A percentile compares a stretch with the other conserved stretches of the same genome.
These are phyloP conservation scores for Andrena bicolor DNA, from an alignment of 2,888 invertebrate genomes.

Conservation along the genomic window DNA sequence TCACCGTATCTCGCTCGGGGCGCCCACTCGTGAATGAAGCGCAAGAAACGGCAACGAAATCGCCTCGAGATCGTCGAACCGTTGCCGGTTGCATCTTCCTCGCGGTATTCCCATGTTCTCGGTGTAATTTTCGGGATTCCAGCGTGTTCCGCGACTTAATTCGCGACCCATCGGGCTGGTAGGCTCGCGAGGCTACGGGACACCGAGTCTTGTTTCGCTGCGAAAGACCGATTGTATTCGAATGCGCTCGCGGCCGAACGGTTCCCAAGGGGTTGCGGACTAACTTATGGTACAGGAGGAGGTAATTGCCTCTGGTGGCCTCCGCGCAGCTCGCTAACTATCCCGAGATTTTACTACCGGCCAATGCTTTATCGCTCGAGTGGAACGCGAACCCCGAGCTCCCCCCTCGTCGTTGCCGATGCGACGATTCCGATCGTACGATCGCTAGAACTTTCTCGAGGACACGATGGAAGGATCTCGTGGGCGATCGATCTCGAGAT, in stretches of 20 bases:
- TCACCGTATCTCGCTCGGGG: conserved; percentile 76
- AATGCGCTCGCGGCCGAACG: not conserved
- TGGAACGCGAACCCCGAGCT: too few relatives aligned
- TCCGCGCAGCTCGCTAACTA: conserved; percentile 1
- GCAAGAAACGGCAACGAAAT: conserved; percentile 65
- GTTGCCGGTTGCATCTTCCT: conserved; percentile 40
- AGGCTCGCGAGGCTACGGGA: not conserved
- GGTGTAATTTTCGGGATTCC: conserved; percentile 43
- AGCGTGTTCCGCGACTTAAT: conserved; percentile 20
- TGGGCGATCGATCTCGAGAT: conserved; percentile 33
- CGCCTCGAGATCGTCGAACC: conserved; percentile 62
- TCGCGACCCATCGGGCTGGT: conserved; percentile 1
- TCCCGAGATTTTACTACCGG: conserved; percentile 12
- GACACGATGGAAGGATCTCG: conserved; percentile 2
- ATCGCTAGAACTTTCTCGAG: conserved; percentile 33
- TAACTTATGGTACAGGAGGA: conserved; percentile 6
- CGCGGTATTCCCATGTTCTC: conserved; percentile 51
- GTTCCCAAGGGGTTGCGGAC: conserved; percentile 18
- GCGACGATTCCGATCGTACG: not conserved
- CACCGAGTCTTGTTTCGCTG: conserved; percentile 1
- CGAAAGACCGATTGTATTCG: conserved; percentile 25
- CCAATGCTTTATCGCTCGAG: conserved; percentile 12
- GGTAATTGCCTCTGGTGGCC: conserved; percentile 29
- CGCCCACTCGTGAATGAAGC: conserved; percentile 79
- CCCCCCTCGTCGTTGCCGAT: not conserved